These are phyloP conservation scores for Desmodus rotundus DNA, from an alignment of 2,113 vertebrate species.

Conservation along the genomic window DNA sequence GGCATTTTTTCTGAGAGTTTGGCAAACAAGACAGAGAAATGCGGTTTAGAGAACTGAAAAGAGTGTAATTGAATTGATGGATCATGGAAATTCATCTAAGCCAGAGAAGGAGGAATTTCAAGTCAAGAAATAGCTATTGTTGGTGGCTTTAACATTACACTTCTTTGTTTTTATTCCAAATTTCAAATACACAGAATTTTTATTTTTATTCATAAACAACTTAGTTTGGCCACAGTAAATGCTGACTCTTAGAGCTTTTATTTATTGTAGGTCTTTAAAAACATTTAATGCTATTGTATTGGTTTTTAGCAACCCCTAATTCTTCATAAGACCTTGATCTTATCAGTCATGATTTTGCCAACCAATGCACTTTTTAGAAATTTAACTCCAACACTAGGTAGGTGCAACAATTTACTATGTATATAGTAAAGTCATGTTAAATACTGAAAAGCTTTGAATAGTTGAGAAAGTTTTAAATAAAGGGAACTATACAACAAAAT, in stretches of 20 bases:
- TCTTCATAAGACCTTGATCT: background rate
- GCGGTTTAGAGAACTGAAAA: background rate
- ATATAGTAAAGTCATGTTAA: background rate
- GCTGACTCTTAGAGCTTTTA: background rate
- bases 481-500: background rate
- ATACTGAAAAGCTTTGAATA: background rate
- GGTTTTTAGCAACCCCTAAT: background rate
- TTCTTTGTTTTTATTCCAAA: background rate
- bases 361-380: background rate
- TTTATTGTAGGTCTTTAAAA: background rate
- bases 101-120: background rate
- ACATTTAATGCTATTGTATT: background rate
- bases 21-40: background rate
- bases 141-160: background rate
- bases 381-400: background rate
- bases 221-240: background rate
- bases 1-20: background rate
- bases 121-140: background rate
- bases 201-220: background rate
- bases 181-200: background rate
- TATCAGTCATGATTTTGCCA: background rate
- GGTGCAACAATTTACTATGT: background rate
- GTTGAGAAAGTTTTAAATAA: background rate
- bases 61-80: background rate
- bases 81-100: background rate